Conservation (phyloP, 2,888 invertebrate genomes). For the Acleris holmiana region DNA sequence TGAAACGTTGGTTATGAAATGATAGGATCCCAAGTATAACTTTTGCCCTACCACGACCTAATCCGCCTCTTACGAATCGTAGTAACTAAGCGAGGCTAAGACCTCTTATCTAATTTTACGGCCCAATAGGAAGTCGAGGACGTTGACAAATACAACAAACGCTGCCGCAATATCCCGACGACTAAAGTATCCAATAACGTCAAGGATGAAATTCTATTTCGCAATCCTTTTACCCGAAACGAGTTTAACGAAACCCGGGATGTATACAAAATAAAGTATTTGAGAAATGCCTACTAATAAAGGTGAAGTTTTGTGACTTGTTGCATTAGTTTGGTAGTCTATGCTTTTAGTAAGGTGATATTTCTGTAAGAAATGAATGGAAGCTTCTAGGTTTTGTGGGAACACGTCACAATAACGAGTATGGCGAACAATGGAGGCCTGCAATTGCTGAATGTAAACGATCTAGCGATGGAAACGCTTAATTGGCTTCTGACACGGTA, state of each 20-base stretch:
- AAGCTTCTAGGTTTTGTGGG: slow-evolving; percentile 4
- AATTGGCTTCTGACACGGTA: slow-evolving; percentile 31
- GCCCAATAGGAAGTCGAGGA: slow-evolving; percentile 48
- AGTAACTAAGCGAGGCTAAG: slow-evolving; percentile 36
- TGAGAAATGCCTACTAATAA: slow-evolving; percentile 8
- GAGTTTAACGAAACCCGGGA: slow-evolving; percentile 2
- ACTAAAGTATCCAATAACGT: slow-evolving; percentile 34
- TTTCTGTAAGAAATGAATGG: slow-evolving; percentile 14
- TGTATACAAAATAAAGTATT: slow-evolving; percentile 17
- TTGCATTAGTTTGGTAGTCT: slow-evolving; percentile 14
- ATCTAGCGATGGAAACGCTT: slow-evolving; percentile 25
- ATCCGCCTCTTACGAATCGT: slow-evolving; percentile 9
- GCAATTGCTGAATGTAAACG: slow-evolving; percentile 28
- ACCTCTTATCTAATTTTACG: slow-evolving; percentile 45
- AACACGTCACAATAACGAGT: slow-evolving; percentile 26
- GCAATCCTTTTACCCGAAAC: slow-evolving; percentile 21
- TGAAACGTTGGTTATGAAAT: too few relatives aligned
- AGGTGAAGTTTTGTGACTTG: slow-evolving; percentile 8
- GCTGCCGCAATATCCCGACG: slow-evolving; percentile 34
- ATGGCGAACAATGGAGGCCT: slow-evolving; percentile 26
- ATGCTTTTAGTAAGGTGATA: slow-evolving; percentile 9
- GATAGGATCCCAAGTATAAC: too few relatives aligned
- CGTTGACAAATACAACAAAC: slow-evolving; percentile 50
- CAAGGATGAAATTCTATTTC: slow-evolving; percentile 26
- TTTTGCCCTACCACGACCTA: slow-evolving; percentile 4